Evolutionary conservation across 2,888 invertebrate species (phyloP), one percentile per base, ranked within the genome.

Genomic region (Rotaria macrura): DNA sequence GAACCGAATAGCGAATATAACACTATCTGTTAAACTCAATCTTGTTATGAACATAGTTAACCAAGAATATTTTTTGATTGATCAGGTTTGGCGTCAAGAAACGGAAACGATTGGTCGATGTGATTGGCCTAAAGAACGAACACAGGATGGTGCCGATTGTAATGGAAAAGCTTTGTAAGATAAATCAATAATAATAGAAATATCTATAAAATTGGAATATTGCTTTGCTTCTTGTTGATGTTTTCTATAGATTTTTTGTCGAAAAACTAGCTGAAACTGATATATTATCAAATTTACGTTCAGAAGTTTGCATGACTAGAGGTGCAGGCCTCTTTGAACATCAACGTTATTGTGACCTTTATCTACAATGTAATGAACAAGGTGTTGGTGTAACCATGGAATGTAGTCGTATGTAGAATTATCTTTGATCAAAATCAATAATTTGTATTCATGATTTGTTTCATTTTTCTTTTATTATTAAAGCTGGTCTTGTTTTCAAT

Each of bases 371-470:
- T 54, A 86, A 85, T 40, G 85, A 85, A 29, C 86, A 86, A 86
- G 85, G 85, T 38, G 86, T 86, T 6, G 85, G 85, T 17, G 84
- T 86, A 14, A 86, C 86, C n/a, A 86, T 86, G 86, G 86, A 85
- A 85, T 86, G 86, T 47, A 84, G 83, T 47, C 83, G 72, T 84
- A 55, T 34, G 34, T 25, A n/a, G 17, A 14, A n/a, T 52, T 43
- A 34, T 23, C n/a, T 23, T 0, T 38, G 14, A 84, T 29, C 38
- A 25, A n/a, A 84, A n/a, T 49, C 25, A 25, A n/a, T 84, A 25
- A 10, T n/a, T 79, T n/a, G n/a, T n/a, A n/a, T n/a, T n/a, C n/a
- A n/a, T n/a, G n/a, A n/a, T 40, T 40, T 38, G 17, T 43, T 43
- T 6, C 12, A 2, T 29, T 40, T 20, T 25, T 65, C 65, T 12